These are phyloP conservation scores for Reticulitermes lucifugus DNA, from an alignment of 2,888 invertebrate species.

Conservation along the genomic window DNA sequence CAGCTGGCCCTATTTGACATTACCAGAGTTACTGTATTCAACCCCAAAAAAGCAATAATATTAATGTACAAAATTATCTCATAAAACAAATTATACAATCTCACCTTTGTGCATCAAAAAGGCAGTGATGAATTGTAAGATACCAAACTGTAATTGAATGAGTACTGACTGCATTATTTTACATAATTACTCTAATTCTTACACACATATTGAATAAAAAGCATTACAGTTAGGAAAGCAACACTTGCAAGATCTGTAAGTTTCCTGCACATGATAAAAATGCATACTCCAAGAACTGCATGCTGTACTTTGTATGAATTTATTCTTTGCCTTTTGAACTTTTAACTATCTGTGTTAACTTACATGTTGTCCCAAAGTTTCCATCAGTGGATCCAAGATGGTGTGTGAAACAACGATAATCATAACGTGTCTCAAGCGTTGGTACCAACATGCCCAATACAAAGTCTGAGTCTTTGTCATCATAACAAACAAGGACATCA, in stretches of 20 bases:
- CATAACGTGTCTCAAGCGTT: slow-evolving; percentile 72
- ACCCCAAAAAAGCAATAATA: too few relatives aligned
- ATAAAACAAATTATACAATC: too few relatives aligned
- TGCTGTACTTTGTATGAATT: background rate
- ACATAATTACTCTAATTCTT: too few relatives aligned
- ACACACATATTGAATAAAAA: too few relatives aligned
- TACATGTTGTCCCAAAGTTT: slow-evolving; percentile 13
- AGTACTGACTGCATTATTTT: too few relatives aligned
- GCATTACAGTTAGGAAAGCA: too few relatives aligned
- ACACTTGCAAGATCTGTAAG: too few relatives aligned
- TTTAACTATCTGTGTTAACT: background rate
- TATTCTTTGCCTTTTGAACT: too few relatives aligned
- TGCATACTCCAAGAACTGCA: background rate
- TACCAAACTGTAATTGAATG: too few relatives aligned
- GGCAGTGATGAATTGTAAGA: too few relatives aligned
- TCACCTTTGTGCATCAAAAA: too few relatives aligned
- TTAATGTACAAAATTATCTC: too few relatives aligned
- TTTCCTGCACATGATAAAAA: background rate
- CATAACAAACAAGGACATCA: slow-evolving; percentile 75
- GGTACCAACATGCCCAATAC: slow-evolving; percentile 73
- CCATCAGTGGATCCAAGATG: slow-evolving; percentile 14
- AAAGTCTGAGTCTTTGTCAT: slow-evolving; percentile 72
- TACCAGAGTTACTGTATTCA: background rate
- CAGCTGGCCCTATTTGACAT: slow-evolving; percentile 45
- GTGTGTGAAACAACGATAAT: slow-evolving; percentile 71